Percentiles rank a stretch among this genome's conserved stretches.
Conservation (phyloP, 1,140 invertebrate genomes). For the Dreissena rostriformis region DNA sequence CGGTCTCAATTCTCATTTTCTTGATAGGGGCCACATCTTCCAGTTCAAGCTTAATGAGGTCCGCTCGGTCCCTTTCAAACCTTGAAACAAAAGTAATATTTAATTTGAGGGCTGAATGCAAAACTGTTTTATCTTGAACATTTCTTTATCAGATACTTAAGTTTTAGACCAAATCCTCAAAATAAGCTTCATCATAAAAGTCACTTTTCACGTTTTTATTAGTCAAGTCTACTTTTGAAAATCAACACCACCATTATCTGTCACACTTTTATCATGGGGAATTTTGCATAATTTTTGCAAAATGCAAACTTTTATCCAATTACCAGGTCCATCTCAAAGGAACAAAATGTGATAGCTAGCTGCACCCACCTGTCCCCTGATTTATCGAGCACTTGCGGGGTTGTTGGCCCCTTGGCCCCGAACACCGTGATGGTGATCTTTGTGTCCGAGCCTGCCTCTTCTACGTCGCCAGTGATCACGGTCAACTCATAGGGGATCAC, state of each 20-base stretch:
- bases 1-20: slow-evolving; percentile 78
- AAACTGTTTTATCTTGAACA: too few species aligned
- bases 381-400: slow-evolving; percentile 76
- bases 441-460: slow-evolving; percentile 81
- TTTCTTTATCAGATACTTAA: too few species aligned
- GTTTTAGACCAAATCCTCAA: too few species aligned
- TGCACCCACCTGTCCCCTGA: slow-evolving; percentile 65
- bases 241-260: too few species aligned
- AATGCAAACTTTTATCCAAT: too few species aligned
- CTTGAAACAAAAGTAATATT: not conserved
- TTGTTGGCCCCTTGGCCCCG: slow-evolving; percentile 75
- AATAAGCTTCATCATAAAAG: too few species aligned
- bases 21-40: slow-evolving; percentile 80
- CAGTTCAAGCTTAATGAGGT: slow-evolving; percentile 79
- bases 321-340: too few species aligned
- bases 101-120: too few species aligned
- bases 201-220: too few species aligned
- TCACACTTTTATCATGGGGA: too few species aligned
- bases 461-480: slow-evolving; percentile 81
- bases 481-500: slow-evolving; percentile 81
- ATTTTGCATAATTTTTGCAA: too few species aligned
- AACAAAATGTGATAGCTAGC: not conserved
- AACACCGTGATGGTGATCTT: slow-evolving; percentile 80
- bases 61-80: slow-evolving; percentile 79
- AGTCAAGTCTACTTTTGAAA: too few species aligned